A percentile compares a stretch with the other conserved stretches of the same genome.
Conservation (phyloP, 2,797 vertebrate genomes). For the Cyclura pinguis region DNA sequence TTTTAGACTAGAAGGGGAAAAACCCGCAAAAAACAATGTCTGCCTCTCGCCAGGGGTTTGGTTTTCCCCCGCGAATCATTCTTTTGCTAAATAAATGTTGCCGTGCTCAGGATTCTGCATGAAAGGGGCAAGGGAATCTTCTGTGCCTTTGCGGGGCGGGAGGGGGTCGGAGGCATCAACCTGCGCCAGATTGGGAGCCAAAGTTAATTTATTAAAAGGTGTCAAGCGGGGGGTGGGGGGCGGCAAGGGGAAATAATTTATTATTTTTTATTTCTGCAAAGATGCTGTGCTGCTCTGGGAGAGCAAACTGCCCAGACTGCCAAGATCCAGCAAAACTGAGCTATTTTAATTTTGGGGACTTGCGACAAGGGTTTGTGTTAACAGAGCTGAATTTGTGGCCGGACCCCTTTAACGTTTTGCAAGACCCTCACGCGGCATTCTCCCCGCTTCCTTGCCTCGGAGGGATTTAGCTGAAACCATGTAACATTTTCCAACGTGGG, state of each 20-base stretch:
- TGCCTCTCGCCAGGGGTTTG: constrained; percentile 32
- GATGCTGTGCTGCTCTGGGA: constrained; percentile 25
- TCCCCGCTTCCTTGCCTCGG: background rate
- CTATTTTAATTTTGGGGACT: constrained; percentile 49
- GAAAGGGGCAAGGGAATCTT: constrained; percentile 64
- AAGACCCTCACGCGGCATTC: constrained; percentile 62
- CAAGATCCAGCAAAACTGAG: constrained; percentile 61
- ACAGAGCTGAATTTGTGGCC: constrained; percentile 54
- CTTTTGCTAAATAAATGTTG: constrained; percentile 70
- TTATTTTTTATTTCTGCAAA: background rate
- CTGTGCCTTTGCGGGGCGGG: constrained; percentile 70
- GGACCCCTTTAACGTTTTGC: constrained; percentile 69
- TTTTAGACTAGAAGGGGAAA: constrained; percentile 70
- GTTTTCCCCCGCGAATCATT: constrained; percentile 19
- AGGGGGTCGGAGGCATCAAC: constrained; percentile 46
- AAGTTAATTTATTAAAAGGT: constrained; percentile 64
- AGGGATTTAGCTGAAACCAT: constrained; percentile 73
- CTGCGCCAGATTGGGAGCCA: constrained; percentile 51
- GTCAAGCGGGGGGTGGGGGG: background rate
- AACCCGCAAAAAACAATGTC: constrained; percentile 66
- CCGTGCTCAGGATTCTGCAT: constrained; percentile 73
- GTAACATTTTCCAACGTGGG: constrained; percentile 79
- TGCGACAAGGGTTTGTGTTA: background rate
- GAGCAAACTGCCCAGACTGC: constrained; percentile 66
- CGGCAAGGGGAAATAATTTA: constrained; percentile 15